Evolutionary conservation across 2,888 invertebrate genomes (phyloP).

Genomic region (Lasioglossum malachurum): DNA sequence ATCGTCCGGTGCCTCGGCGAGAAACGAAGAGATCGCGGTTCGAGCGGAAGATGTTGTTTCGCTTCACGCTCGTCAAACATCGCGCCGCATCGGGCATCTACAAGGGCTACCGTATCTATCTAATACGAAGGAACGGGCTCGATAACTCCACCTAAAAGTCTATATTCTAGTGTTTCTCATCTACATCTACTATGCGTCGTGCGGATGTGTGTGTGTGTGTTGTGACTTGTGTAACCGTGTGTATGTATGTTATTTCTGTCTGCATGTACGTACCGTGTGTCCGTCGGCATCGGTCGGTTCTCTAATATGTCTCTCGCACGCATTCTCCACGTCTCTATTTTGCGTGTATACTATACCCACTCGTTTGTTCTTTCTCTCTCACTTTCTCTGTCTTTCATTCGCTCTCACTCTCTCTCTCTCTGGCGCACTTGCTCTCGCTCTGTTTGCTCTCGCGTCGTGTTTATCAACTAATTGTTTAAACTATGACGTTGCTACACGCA

Average conservation of each 20-base stretch:
- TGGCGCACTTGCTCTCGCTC: background rate
- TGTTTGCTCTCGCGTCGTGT: constrained; percentile 4
- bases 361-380: background rate
- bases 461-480: constrained; percentile 69
- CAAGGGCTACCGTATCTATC: constrained; percentile 50
- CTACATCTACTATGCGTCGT: constrained; percentile 71
- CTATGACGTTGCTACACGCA: constrained; percentile 70
- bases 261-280: background rate
- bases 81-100: constrained; percentile 45
- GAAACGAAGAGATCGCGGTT: constrained; percentile 30
- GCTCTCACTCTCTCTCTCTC: background rate
- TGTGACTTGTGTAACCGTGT: background rate
- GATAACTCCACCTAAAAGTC: constrained; percentile 74
- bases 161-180: constrained; percentile 68
- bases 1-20: background rate
- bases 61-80: constrained; percentile 37
- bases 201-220: constrained; percentile 42
- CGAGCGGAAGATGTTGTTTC: constrained; percentile 19
- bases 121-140: constrained; percentile 76
- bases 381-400: background rate
- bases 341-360: background rate
- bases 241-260: background rate
- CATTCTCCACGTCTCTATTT: background rate
- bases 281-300: constrained; percentile 1
- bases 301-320: background rate